Evolutionary conservation across 2,888 invertebrate genomes (phyloP).

Genomic region (Athrips mouffetella): DNA sequence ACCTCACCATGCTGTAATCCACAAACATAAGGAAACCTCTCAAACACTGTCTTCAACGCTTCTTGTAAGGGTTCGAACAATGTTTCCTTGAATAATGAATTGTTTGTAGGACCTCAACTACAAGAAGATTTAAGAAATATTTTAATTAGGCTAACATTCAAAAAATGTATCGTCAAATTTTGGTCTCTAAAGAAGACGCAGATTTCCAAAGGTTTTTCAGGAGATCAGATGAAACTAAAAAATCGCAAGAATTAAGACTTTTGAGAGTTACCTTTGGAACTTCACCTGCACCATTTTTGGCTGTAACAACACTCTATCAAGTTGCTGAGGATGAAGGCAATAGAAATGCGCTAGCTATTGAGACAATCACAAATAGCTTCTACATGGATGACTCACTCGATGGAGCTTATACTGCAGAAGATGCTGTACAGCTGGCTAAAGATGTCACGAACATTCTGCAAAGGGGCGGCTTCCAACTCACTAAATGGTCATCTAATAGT

Average conservation of each 20-base stretch:
- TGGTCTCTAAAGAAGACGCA: slow-evolving; percentile 23
- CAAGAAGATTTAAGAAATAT: slow-evolving; percentile 28
- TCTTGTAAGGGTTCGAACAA: slow-evolving; percentile 20
- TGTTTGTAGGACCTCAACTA: slow-evolving; percentile 27
- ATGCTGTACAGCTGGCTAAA: slow-evolving; percentile 15
- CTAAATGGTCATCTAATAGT: slow-evolving; percentile 27
- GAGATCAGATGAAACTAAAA: neutral
- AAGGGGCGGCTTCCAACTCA: slow-evolving; percentile 23
- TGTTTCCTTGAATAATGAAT: slow-evolving; percentile 25
- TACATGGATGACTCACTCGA: slow-evolving; percentile 5
- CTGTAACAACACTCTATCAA: slow-evolving; percentile 21
- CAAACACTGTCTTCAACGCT: slow-evolving; percentile 29
- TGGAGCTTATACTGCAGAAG: slow-evolving; percentile 18
- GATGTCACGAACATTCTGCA: slow-evolving; percentile 7
- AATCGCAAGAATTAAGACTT: slow-evolving; percentile 7
- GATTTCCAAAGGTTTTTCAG: slow-evolving; percentile 28
- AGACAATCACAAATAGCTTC: slow-evolving; percentile 24
- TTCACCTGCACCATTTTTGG: slow-evolving; percentile 27
- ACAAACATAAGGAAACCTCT: slow-evolving; percentile 26
- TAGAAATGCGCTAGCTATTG: slow-evolving; percentile 14
- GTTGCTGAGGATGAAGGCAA: slow-evolving; percentile 21
- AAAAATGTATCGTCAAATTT: slow-evolving; percentile 34
- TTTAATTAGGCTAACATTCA: slow-evolving; percentile 28
- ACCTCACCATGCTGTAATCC: slow-evolving; percentile 21
- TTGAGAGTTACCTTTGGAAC: slow-evolving; percentile 28